These are phyloP conservation scores for Acanthurus lineatus DNA, from an alignment of 2,797 vertebrate genomes.

Conservation along the genomic window DNA sequence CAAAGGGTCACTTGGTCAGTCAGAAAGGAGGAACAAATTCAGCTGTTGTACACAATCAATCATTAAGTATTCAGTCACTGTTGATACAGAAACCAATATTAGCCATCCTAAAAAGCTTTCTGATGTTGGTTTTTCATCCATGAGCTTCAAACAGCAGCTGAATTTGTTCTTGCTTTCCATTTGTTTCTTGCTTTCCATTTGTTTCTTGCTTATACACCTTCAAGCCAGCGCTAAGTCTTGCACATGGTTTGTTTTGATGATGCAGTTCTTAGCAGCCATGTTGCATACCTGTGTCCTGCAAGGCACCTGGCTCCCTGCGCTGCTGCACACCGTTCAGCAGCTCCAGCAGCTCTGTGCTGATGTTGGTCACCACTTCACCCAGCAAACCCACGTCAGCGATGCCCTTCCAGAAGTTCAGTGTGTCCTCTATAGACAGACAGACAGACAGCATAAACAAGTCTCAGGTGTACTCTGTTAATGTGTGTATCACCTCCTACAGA, in stretches of 20 bases:
- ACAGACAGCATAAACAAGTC: neutral
- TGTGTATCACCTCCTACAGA: neutral
- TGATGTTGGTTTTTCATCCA: neutral
- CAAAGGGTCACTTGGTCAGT: constrained; percentile 67
- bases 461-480: too few species aligned
- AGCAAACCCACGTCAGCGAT: constrained; percentile 98
- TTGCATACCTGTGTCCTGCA: constrained; percentile 92
- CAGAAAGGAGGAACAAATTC: constrained; percentile 62
- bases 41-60: constrained; percentile 27
- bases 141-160: constrained; percentile 42
- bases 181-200: constrained; percentile 8
- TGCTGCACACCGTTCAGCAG: constrained; percentile 93
- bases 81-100: neutral
- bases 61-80: neutral
- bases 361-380: constrained; percentile 97
- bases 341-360: constrained; percentile 95
- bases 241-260: neutral
- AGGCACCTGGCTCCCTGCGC: constrained; percentile 85
- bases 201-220: neutral
- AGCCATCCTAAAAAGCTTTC: neutral
- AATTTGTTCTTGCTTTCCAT: constrained; percentile 59
- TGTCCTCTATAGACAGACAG: constrained; percentile 89
- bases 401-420: constrained; percentile 97
- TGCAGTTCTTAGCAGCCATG: neutral
- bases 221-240: neutral